These are phyloP conservation scores for Aselliscus stoliczkanus DNA, from an alignment of 2,797 vertebrate species.

Conservation along the genomic window DNA sequence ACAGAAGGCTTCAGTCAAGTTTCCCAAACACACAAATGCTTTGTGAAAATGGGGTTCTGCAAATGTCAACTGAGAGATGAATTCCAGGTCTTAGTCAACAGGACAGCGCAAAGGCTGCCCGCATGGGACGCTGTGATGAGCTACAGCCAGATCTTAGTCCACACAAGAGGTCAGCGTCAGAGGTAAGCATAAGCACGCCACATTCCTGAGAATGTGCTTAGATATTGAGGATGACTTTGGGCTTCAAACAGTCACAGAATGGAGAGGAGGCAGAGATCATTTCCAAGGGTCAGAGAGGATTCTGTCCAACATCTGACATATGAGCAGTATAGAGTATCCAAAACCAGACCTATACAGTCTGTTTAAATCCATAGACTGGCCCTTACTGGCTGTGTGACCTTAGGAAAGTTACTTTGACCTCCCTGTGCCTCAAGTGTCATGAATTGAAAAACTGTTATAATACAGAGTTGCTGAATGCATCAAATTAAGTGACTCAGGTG, in stretches of 20 bases:
- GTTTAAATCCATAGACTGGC: not conserved
- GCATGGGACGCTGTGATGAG: not conserved
- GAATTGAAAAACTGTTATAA: not conserved
- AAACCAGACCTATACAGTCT: not conserved
- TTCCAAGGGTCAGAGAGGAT: not conserved
- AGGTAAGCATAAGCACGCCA: not conserved
- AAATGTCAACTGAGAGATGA: not conserved
- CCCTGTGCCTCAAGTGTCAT: not conserved
- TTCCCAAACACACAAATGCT: not conserved
- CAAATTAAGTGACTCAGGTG: not conserved
- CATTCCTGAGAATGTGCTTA: not conserved
- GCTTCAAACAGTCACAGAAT: not conserved
- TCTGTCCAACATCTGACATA: not conserved
- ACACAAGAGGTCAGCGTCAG: not conserved
- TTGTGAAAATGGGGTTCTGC: not conserved
- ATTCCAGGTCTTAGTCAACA: not conserved
- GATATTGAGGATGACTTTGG: not conserved
- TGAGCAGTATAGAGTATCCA: not conserved
- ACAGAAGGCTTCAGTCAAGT: not conserved
- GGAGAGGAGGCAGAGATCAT: not conserved
- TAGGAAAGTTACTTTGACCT: not conserved
- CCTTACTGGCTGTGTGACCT: not conserved
- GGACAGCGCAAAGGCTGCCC: not conserved
- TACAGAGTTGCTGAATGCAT: not conserved
- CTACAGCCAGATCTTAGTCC: not conserved